Conservation (phyloP, 1,140 invertebrate genomes). For the Saccostrea glomerata region DNA sequence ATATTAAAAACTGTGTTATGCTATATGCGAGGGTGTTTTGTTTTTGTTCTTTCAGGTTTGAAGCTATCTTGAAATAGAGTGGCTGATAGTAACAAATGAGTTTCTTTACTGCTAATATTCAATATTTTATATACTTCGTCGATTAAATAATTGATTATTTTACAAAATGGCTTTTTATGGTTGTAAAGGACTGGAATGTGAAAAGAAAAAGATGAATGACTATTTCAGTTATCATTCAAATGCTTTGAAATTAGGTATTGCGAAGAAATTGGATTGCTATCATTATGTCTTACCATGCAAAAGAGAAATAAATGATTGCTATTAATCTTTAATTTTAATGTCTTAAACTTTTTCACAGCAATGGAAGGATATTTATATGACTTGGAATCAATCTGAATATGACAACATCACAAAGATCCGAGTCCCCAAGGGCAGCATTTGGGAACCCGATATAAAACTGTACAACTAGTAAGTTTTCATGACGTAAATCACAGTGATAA, state of each 20-base stretch:
- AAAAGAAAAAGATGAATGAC: too few species aligned
- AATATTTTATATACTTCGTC: neutral
- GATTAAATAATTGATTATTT: neutral
- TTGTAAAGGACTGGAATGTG: too few species aligned
- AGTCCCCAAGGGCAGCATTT: conserved; percentile 75
- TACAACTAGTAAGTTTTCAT: conserved; percentile 84
- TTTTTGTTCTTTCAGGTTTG: neutral
- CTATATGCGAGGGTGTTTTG: neutral
- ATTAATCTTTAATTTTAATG: too few species aligned
- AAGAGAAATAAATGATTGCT: too few species aligned
- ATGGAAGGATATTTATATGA: conserved; percentile 98
- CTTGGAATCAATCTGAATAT: conserved; percentile 96
- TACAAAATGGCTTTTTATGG: neutral
- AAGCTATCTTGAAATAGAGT: neutral
- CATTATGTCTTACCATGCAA: too few species aligned
- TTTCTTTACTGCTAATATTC: neutral
- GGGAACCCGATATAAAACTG: conserved; percentile 92
- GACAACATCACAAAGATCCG: conserved; percentile 87
- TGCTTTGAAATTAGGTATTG: too few species aligned
- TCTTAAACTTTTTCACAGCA: conserved; percentile 49
- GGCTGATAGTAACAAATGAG: neutral
- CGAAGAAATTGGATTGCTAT: too few species aligned
- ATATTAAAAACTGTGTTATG: neutral
- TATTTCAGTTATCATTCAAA: too few species aligned
- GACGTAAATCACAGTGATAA: too few species aligned